Base-by-base conservation (phyloP, 2,888 invertebrate genomes). In the Entomobrya multifasciata region DNA sequence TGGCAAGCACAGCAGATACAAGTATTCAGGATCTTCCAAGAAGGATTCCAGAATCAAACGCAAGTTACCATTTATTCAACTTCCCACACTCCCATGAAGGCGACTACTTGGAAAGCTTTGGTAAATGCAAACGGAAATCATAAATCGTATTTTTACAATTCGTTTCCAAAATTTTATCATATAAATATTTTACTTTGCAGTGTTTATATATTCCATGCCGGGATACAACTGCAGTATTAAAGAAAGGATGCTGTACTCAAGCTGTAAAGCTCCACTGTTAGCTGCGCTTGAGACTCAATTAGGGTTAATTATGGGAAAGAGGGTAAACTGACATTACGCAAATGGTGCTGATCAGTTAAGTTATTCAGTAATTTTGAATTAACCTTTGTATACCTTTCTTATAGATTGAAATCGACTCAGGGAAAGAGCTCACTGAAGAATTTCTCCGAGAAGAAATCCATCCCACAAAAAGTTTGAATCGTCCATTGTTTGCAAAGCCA, bases 191-290 rank as follows among this genome's bases (percentile, higher is more conserved):
- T 15, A 49, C 2, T 49, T n/a, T 80, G 86, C 93, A 97, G 97
- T 99, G 88, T 99, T 99, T 93, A 97, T 99, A 92, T 99, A 99
- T 93, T 98, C 99, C 10, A 98, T 99, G 97, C 99, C 99, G 3
- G 98, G 99, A 4, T 98, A 98, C 93, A 96, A 94, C 88, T 98
- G 98, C 93, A 96, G 98, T 88, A 97, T 99, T 91, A 99, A 98
- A 92, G 99, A 99, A 92, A 94, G 99, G 91, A 99, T 99, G 99
- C 94, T 99, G 92, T 99, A 99, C 93, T 99, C 99, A 0, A 98
- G 98, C 92, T 99, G 99, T 93, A 99, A 99, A 93, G 96, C 95
- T 87, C 97, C 98, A 20, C 95, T 99, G 89, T 94, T 98, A 79
- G 96, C 97, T 89, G 95, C 95, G 20, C 95, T 99, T 88, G 95